Base-by-base conservation (phyloP, 2,888 invertebrate species). In the Phytoseiulus persimilis region DNA sequence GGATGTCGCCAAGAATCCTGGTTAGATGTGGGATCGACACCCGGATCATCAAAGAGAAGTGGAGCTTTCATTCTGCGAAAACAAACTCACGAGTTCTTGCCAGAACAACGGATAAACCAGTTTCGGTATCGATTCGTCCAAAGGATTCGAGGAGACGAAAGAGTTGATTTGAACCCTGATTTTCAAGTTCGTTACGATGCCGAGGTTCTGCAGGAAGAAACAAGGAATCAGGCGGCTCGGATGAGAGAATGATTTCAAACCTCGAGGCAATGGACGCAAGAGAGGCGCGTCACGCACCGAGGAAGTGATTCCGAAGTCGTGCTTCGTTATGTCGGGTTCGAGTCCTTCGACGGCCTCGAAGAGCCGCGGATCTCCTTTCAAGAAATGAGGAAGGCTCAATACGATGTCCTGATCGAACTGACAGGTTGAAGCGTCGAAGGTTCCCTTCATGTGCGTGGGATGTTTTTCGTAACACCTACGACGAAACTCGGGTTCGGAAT, bases 301-400 rank as follows among this genome's bases (percentile, higher is more conserved):
- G 0, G 23, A 32, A 18, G n/a, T 31, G 32, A 87, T 33, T 45
- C 28, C 32, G 32, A 87, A 87, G 31, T 87, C 87, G 32, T 90
- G 90, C 2, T n/a, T n/a, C 28, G 46, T 32, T 0, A 45, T 32
- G 28, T 90, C 87, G 83, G 90, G 90, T 23, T 83, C 46, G 18
- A 90, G n/a, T 32, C 90, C 90, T 9, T 45, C 14, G 32, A 90
- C 90, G 2, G 83, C 28, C 23, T 83, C 31, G 32, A 31, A 14
- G 31, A 90, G 83, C 84, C 87, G 28, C 28, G n/a, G 9, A 18
- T 90, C 90, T 9, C 90, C 90, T 90, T 83, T 83, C 32, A 31
- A 32, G 39, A 90, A 90, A 83, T 90, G 90, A 3, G 90, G 90
- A 31, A 90, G 32, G 83, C 90, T 84, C 32, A 90, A 89, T 14